Conservation (phyloP, 2,888 invertebrate species). For the Orchesellides sinensis region DNA sequence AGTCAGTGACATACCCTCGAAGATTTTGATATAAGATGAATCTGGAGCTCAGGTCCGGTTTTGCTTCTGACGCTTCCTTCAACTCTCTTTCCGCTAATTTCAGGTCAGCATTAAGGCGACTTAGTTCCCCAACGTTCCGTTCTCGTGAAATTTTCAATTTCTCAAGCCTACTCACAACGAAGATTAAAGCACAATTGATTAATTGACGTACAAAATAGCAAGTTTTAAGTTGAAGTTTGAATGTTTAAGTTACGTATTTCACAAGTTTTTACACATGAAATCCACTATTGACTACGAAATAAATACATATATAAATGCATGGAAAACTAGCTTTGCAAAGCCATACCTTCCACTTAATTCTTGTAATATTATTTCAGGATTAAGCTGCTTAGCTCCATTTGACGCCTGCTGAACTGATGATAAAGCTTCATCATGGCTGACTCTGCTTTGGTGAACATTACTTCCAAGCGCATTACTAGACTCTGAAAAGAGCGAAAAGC, state of each 20-base stretch:
- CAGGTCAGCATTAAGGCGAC: conserved; percentile 69
- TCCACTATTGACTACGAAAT: too few relatives aligned
- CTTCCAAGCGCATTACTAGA: too few relatives aligned
- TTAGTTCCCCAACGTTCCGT: conserved; percentile 69
- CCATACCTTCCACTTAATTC: conserved; percentile 74
- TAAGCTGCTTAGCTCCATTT: conserved; percentile 72
- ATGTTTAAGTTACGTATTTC: too few relatives aligned
- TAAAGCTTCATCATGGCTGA: not conserved
- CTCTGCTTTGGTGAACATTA: not conserved
- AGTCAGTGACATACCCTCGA: conserved; percentile 95
- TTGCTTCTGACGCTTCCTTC: conserved; percentile 79
- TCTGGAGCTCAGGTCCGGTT: conserved; percentile 85
- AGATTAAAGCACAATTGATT: conserved; percentile 8
- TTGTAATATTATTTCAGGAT: conserved; percentile 74
- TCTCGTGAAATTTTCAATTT: conserved; percentile 71
- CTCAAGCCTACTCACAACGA: conserved; percentile 68
- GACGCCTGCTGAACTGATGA: conserved; percentile 26
- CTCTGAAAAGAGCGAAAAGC: conserved; percentile 35
- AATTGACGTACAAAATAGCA: not conserved
- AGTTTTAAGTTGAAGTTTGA: too few relatives aligned
- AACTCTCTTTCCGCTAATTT: conserved; percentile 79
- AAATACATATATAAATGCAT: too few relatives aligned
- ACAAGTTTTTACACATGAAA: too few relatives aligned
- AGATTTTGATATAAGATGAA: conserved; percentile 97
- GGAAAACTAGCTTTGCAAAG: too few relatives aligned